Evolutionary conservation across 2,113 vertebrate genomes (phyloP).

Genomic region (Tychaedon coryphoeus): DNA sequence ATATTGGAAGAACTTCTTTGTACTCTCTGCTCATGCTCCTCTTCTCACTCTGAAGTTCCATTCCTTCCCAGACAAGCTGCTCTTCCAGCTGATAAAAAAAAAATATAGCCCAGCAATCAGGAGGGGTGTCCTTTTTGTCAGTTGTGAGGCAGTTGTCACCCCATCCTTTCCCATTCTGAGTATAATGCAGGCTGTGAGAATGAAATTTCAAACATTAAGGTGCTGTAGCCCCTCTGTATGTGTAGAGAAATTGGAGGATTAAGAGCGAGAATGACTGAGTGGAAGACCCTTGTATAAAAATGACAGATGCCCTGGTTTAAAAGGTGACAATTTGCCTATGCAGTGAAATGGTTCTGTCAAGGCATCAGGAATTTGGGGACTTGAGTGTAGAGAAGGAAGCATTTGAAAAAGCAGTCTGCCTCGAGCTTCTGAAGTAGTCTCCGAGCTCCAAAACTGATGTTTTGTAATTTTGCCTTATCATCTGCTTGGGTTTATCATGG

Average conservation of each 20-base stretch:
- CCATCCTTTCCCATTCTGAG: not conserved
- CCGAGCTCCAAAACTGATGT: slow-evolving; percentile 63
- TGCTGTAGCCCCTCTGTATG: not conserved
- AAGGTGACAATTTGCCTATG: slow-evolving; percentile 71
- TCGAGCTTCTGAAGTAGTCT: slow-evolving; percentile 39
- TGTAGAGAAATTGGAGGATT: not conserved
- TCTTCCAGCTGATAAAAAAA: slow-evolving; percentile 6
- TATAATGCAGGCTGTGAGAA: not conserved
- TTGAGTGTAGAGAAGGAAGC: slow-evolving; percentile 24
- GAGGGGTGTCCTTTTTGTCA: not conserved
- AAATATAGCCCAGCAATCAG: not conserved
- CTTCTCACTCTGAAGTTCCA: not conserved
- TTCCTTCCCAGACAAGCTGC: not conserved
- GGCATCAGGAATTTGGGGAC: slow-evolving; percentile 58
- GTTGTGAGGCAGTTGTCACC: not conserved
- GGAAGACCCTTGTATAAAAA: slow-evolving; percentile 9
- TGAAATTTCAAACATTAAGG: not conserved
- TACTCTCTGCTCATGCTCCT: rapidly evolving
- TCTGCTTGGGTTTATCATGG: slow-evolving; percentile 74
- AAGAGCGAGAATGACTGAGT: not conserved
- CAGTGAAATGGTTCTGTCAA: slow-evolving; percentile 62
- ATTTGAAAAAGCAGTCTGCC: slow-evolving; percentile 24
- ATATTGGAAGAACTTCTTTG: not conserved
- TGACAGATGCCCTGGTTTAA: slow-evolving; percentile 65
- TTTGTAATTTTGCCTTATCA: slow-evolving; percentile 75